phyloP scores from a whole-genome alignment of 2,797 vertebrate genomes.

The Phalanger gymnotis region DNA sequence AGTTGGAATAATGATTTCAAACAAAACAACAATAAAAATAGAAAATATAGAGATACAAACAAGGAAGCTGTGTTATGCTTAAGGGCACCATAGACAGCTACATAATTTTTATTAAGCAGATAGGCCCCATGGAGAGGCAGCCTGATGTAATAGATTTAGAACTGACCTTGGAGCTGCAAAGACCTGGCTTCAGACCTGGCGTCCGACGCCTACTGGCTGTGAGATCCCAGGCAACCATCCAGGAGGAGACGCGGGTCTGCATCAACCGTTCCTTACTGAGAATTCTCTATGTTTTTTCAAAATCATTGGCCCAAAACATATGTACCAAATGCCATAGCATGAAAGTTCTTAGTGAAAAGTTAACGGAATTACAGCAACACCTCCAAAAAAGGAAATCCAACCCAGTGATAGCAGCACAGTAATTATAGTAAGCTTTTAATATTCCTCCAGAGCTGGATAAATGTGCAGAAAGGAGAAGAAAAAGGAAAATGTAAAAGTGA shows the following conservation, averaged over 20 bases:
- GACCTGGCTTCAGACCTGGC: neutral
- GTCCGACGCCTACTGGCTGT: neutral
- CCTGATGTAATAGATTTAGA: neutral
- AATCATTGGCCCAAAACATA: neutral
- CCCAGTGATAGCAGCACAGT: neutral
- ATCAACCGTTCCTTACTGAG: neutral
- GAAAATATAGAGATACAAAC: neutral
- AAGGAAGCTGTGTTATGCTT: neutral
- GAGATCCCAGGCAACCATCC: neutral
- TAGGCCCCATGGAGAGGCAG: neutral
- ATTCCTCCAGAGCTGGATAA: neutral
- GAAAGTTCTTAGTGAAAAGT: neutral
- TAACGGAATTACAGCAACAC: neutral
- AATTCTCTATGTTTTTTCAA: neutral
- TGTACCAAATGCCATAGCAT: neutral
- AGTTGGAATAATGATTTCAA: neutral
- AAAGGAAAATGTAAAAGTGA: neutral
- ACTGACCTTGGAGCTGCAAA: neutral
- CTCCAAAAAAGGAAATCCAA: neutral
- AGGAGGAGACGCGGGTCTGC: neutral
- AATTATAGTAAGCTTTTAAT: neutral
- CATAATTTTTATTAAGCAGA: neutral
- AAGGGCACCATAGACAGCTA: neutral
- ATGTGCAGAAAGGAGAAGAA: neutral
- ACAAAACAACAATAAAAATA: neutral